Conservation (phyloP, 1,140 invertebrate species). For the Cherax quadricarinatus region DNA sequence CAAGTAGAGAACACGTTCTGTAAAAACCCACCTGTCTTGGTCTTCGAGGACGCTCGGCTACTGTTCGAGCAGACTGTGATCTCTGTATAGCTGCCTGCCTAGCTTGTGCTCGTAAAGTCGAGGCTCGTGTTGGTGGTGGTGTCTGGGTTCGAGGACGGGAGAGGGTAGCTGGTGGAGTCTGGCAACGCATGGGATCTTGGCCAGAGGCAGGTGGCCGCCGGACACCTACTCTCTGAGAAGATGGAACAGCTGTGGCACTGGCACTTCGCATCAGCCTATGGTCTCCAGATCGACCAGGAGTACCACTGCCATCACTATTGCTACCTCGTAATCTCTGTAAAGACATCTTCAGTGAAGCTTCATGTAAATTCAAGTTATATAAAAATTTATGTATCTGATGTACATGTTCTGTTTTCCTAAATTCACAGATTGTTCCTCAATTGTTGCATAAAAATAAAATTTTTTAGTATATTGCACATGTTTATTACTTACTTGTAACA, state of each 20-base stretch:
- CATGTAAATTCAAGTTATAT: too few species aligned
- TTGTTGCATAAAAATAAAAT: too few species aligned
- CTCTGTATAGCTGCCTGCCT: conserved; percentile 65
- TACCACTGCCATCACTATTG: conserved; percentile 44
- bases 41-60: conserved; percentile 51
- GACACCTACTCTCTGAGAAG: conserved; percentile 28
- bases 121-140: conserved; percentile 68
- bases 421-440: too few species aligned
- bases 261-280: conserved; percentile 70
- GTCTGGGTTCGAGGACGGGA: conserved; percentile 58
- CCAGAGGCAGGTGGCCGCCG: conserved; percentile 15
- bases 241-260: conserved; percentile 65
- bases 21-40: conserved; percentile 18
- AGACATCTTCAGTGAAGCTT: too few species aligned
- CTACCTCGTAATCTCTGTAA: conserved; percentile 50
- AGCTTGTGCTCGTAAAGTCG: conserved; percentile 65
- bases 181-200: conserved; percentile 38
- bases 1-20: background rate
- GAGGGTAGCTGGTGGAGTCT: conserved; percentile 49
- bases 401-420: too few species aligned
- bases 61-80: conserved; percentile 68
- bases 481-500: too few species aligned
- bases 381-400: too few species aligned
- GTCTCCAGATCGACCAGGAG: conserved; percentile 27
- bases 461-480: too few species aligned